These are phyloP conservation scores for Lordiphosa stackelbergi DNA, from an alignment of 1,140 invertebrate species.

Conservation along the genomic window DNA sequence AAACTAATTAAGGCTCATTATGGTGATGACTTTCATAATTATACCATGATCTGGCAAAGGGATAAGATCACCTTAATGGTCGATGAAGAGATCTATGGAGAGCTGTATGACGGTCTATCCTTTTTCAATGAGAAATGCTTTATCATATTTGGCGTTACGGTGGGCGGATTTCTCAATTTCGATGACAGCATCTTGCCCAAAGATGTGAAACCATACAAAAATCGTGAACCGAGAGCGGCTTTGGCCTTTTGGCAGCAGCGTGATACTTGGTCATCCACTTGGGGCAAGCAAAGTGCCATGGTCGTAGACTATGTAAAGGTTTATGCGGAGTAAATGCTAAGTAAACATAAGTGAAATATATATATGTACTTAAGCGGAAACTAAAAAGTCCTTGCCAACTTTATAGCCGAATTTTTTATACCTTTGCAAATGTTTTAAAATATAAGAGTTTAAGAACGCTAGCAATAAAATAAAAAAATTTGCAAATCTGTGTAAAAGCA, in stretches of 20 bases:
- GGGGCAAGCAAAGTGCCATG: conserved; percentile 49
- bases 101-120: conserved; percentile 43
- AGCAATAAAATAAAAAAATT: no score
- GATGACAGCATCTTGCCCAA: conserved; percentile 43
- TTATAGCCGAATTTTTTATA: no score
- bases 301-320: conserved; percentile 54
- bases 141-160: conserved; percentile 64
- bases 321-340: conserved; percentile 36
- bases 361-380: no score
- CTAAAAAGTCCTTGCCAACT: no score
- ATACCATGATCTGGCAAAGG: conserved; percentile 82
- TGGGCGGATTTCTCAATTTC: conserved; percentile 63
- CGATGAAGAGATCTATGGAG: conserved; percentile 77
- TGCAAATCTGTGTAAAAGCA: no score
- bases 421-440: no score
- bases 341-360: no score
- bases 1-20: conserved; percentile 35
- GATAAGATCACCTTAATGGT: conserved; percentile 79
- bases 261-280: conserved; percentile 40
- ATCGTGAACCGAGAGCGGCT: conserved; percentile 49
- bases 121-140: conserved; percentile 60
- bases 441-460: no score
- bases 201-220: conserved; percentile 59
- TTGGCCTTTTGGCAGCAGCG: conserved; percentile 54
- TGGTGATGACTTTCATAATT: conserved; percentile 83